Conservation (phyloP, 2,113 vertebrate species). For the Cichladusa arquata region DNA sequence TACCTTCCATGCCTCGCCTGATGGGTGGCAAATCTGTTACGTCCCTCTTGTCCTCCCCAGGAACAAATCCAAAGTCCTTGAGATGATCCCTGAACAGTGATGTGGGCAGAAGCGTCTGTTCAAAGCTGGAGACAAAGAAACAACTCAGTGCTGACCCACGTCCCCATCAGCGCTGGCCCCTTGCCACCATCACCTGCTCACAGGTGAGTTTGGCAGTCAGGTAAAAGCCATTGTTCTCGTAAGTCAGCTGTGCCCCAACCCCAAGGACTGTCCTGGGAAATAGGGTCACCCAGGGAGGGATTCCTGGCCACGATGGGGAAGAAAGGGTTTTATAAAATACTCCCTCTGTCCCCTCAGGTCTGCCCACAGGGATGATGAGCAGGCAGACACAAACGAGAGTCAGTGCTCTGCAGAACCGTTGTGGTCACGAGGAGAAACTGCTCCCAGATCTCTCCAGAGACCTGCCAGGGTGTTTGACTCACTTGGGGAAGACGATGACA, state of each 20-base stretch:
- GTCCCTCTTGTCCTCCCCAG: neutral
- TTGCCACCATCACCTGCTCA: neutral
- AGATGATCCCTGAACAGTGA: no score
- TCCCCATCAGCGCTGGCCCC: neutral
- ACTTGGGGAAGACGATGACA: neutral
- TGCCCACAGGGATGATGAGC: fast-evolving
- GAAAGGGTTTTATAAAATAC: neutral
- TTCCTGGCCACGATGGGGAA: neutral
- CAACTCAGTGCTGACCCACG: neutral
- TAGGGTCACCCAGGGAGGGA: neutral
- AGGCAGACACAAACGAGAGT: fast-evolving
- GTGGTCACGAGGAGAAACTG: neutral
- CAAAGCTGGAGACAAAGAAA: neutral
- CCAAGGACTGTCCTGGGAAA: neutral
- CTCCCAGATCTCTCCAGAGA: neutral
- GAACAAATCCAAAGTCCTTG: neutral
- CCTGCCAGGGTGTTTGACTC: neutral
- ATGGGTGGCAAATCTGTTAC: fast-evolving
- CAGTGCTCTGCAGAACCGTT: neutral
- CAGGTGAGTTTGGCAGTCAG: neutral
- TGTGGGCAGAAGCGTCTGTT: no score
- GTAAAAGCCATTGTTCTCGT: neutral
- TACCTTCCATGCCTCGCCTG: neutral
- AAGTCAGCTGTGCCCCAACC: neutral
- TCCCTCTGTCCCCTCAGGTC: neutral